A percentile compares a stretch with the other conserved stretches of the same genome.
phyloP scores from a whole-genome alignment of 1,140 invertebrate genomes.

The Drosophila obscura region DNA sequence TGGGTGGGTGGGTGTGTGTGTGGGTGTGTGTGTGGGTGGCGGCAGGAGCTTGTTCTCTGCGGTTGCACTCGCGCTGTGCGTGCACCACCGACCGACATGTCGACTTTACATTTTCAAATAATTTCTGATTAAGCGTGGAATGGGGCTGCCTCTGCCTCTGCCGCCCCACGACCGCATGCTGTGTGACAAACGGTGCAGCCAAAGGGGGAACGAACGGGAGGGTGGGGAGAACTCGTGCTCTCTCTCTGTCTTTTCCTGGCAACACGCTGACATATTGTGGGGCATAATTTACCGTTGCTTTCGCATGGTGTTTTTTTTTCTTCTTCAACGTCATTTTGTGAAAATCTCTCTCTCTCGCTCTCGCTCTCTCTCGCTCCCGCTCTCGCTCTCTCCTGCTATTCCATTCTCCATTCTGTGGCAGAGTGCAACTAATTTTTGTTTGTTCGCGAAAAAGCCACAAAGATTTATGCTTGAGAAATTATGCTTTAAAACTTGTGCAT shows the following conservation, averaged over 20 bases:
- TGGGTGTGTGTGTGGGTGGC: neutral
- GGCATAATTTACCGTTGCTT: conserved; percentile 78
- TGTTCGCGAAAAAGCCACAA: conserved; percentile 72
- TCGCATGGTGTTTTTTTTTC: conserved; percentile 29
- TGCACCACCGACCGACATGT: conserved; percentile 58
- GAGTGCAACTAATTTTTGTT: conserved; percentile 82
- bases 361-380: conserved; percentile 1
- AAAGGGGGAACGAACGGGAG: neutral
- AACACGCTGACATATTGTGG: conserved; percentile 76
- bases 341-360: conserved; percentile 7
- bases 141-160: neutral
- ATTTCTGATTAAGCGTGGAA: conserved; percentile 77
- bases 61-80: conserved; percentile 55
- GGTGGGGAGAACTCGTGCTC: conserved; percentile 15
- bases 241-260: conserved; percentile 32
- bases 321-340: neutral
- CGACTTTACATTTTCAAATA: conserved; percentile 81
- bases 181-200: conserved; percentile 73
- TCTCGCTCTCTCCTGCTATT: too few species aligned
- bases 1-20: neutral
- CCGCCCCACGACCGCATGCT: conserved; percentile 45
- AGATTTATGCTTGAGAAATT: conserved; percentile 76
- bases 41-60: conserved; percentile 22
- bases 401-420: conserved; percentile 47
- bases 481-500: conserved; percentile 79